Evolutionary conservation across 1,140 invertebrate genomes (phyloP).

Genomic region (Akabosia matsudoensis): DNA sequence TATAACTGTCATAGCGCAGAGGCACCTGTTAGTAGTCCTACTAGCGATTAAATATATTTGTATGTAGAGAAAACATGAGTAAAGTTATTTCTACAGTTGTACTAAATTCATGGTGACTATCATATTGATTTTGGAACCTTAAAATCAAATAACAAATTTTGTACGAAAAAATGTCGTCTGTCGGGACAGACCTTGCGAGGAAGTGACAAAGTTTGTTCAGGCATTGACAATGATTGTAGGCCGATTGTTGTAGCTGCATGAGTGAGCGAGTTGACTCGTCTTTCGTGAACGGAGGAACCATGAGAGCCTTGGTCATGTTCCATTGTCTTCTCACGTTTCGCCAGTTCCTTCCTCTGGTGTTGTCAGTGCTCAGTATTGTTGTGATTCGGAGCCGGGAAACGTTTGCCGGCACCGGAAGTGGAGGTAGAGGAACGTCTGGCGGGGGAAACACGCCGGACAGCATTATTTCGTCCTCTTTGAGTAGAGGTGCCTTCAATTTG

Average conservation of each 20-base stretch:
- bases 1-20: too few species aligned
- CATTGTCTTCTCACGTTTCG: slow-evolving; percentile 22
- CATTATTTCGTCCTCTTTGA: neutral
- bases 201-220: too few species aligned
- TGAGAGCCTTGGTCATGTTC: slow-evolving; percentile 1
- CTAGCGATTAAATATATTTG: too few species aligned
- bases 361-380: neutral
- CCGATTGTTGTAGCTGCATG: neutral
- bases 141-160: too few species aligned
- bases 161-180: too few species aligned
- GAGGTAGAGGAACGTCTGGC: neutral
- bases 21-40: too few species aligned
- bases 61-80: too few species aligned
- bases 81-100: too few species aligned
- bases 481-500: neutral
- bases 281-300: neutral
- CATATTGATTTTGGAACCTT: too few species aligned
- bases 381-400: neutral
- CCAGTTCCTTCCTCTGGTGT: neutral
- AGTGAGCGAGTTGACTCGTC: neutral
- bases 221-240: too few species aligned
- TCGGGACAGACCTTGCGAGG: too few species aligned
- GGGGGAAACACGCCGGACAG: neutral
- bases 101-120: too few species aligned
- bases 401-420: neutral